Evolutionary conservation across 2,797 vertebrate species (phyloP), one percentile per base, ranked within the genome.

Genomic region (Lepilemur ruficaudatus): DNA sequence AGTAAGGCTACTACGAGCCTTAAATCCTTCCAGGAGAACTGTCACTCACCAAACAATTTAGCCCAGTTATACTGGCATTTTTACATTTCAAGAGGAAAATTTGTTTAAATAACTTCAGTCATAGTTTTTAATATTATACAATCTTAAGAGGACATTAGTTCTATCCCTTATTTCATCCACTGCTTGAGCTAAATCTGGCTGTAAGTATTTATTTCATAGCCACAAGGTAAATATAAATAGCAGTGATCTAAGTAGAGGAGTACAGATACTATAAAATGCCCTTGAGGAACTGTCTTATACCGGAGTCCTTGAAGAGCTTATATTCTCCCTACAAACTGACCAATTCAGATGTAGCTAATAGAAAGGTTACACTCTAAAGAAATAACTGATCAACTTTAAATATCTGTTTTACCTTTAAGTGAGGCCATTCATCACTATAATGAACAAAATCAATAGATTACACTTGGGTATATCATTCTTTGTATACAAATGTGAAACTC

Each of bases 121-220:
- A 32, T 78, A 75, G 25, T 78, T 84, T 89, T 65, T 55, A 55
- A 55, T 35, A 88, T 38, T 35, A 41, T 17, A 57, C 1, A 86
- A 75, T 83, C 32, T 52, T 35, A 82, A 32, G 28, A 32, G 38
- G 38, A 55, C 32, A 75, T 55, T 80, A 78, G 90, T 83, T 80
- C 57, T 75, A n/a, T 35, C 30, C 35, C 23, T 55, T 80, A 80
- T 43, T 88, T 89, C 15, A 80, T 46, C 18, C 22, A 80, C 41
- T 67, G 59, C 35, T 89, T 82, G 57, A 70, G 52, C 25, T 84
- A 93, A 81, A 86, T 57, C 65, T 95, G 86, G 43, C 38, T 96
- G 46, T 94, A 78, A 76, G 41, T 72, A 50, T 93, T 97, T 94
- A 89, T 94, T 95, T 90, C 55, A 67, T 82, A 92, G 43, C 28